Evolutionary conservation across 2,888 invertebrate genomes (phyloP).

Genomic region (Sarcophaga carnaria): DNA sequence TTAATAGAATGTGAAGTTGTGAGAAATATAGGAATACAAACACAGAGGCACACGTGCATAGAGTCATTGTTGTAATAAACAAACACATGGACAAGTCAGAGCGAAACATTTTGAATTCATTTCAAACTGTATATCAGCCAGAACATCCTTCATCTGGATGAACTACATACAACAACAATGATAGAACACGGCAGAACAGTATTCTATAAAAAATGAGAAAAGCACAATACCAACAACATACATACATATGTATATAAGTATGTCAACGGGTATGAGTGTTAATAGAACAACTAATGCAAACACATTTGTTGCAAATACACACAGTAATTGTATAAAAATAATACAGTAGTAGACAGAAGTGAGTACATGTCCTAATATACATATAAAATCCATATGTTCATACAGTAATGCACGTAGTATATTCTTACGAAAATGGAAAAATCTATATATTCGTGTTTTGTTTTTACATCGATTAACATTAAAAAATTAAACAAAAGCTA

Average conservation of each 20-base stretch:
- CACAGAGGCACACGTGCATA: neutral
- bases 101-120: neutral
- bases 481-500: too few species aligned
- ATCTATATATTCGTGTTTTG: too few species aligned
- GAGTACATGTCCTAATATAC: neutral
- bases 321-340: neutral
- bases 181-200: too few species aligned
- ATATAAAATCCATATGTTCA: too few species aligned
- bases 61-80: neutral
- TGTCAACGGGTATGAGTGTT: neutral
- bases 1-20: conserved; percentile 44
- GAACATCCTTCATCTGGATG: too few species aligned
- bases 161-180: too few species aligned
- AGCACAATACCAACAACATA: too few species aligned
- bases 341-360: neutral
- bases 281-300: conserved; percentile 3
- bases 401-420: too few species aligned
- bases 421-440: too few species aligned
- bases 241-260: neutral
- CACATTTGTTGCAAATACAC: conserved; percentile 23
- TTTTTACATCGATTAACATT: too few species aligned
- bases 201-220: too few species aligned
- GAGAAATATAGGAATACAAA: conserved; percentile 4
- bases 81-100: neutral
- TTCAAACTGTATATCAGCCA: too few species aligned